Conservation (phyloP, 2,888 invertebrate genomes). For the Masnerella sp. region DNA sequence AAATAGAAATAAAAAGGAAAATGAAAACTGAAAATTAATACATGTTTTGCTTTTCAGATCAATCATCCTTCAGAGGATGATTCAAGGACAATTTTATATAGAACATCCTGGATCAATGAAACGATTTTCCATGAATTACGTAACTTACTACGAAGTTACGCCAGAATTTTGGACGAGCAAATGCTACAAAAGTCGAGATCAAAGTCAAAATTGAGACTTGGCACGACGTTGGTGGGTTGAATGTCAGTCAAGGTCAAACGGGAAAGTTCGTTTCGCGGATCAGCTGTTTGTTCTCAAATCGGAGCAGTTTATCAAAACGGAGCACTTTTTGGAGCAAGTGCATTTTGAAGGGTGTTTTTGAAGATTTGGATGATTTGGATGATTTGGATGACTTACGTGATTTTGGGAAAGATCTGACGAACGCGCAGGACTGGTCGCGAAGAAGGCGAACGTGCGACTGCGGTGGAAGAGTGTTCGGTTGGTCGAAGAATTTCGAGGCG, state of each 20-base stretch:
- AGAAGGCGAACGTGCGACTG: slow-evolving; percentile 59
- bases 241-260: slow-evolving; percentile 63
- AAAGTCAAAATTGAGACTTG: slow-evolving; percentile 12
- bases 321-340: background rate
- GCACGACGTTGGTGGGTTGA: slow-evolving; percentile 18
- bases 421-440: slow-evolving; percentile 29
- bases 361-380: too few relatives aligned
- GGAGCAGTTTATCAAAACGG: background rate
- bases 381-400: slow-evolving; percentile 45
- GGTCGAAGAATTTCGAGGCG: slow-evolving; percentile 49
- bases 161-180: slow-evolving; percentile 3
- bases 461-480: slow-evolving; percentile 21
- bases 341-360: background rate
- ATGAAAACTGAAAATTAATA: too few relatives aligned
- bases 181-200: too few relatives aligned
- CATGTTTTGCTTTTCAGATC: background rate
- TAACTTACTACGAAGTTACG: background rate
- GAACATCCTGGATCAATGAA: slow-evolving; percentile 15
- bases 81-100: slow-evolving; percentile 12
- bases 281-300: slow-evolving; percentile 3
- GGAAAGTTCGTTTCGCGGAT: slow-evolving; percentile 18
- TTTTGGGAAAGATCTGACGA: background rate
- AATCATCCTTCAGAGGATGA: slow-evolving; percentile 11
- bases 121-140: slow-evolving; percentile 25
- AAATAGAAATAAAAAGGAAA: background rate